These are phyloP conservation scores for Botia kubotai DNA, from an alignment of 2,797 vertebrate genomes.

Conservation along the genomic window DNA sequence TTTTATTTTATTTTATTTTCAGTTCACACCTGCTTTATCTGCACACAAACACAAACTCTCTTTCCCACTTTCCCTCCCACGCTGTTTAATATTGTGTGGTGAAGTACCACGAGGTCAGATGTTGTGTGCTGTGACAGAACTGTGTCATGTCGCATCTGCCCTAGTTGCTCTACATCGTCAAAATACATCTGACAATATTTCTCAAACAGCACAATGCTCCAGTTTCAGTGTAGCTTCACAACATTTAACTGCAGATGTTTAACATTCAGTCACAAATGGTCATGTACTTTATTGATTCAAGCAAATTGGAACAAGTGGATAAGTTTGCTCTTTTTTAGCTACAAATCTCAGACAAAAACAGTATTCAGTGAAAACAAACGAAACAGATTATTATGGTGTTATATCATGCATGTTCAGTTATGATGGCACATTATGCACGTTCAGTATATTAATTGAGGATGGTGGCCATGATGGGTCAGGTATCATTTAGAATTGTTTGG, in stretches of 20 bases:
- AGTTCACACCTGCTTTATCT: not conserved
- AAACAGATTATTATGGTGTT: no score
- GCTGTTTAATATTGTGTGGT: constrained; percentile 5
- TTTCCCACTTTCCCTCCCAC: not conserved
- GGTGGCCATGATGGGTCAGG: not conserved
- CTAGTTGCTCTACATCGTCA: not conserved
- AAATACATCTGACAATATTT: not conserved
- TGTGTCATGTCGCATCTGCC: not conserved
- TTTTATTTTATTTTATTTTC: no score
- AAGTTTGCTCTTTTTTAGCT: not conserved
- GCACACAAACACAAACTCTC: not conserved
- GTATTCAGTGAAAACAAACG: not conserved
- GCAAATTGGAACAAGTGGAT: not conserved
- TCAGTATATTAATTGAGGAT: not conserved
- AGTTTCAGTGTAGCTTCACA: not conserved
- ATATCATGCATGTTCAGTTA: no score
- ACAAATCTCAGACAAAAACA: not conserved
- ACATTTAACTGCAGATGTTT: not conserved
- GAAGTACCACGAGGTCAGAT: constrained; percentile 17
- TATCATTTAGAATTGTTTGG: not conserved
- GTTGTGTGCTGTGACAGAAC: constrained; percentile 5
- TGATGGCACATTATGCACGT: not conserved
- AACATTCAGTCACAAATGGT: constrained; percentile 1
- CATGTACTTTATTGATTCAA: not conserved
- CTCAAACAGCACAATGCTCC: not conserved